Evolutionary conservation across 2,888 invertebrate genomes (phyloP), one percentile per base, ranked within the genome.

Genomic region (Tenodera sinensis): DNA sequence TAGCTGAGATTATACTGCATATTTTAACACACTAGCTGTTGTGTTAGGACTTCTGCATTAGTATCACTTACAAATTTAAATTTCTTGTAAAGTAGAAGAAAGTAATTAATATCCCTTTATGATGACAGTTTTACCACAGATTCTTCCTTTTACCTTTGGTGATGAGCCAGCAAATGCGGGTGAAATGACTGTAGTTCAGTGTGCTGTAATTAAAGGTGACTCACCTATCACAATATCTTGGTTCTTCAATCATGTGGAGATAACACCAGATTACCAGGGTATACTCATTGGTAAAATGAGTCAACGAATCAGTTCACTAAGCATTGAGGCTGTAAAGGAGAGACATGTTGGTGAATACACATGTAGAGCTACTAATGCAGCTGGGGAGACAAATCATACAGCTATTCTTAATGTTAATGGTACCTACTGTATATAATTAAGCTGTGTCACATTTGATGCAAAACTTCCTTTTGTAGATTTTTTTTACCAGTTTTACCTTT

Each of bases 171-270:
- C 96, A 89, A 95, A 95, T 93, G 95, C 95, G 91, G 96, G 96
- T 88, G 96, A 96, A 92, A 94, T 95, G 91, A 94, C 95, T 90
- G 95, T 95, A 91, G 94, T 96, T 91, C 94, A 93, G 90, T 96
- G 96, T 93, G 94, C 95, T 91, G 94, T 96, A 91, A 94, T 94
- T 85, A 95, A 96, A 93, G 96, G 97, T 89, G 97, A 97, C 92
- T 93, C 94, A 90, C 97, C 97, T 87, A 94, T 98, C 90, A 95
- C 95, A 91, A 96, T 98, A 90, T 95, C 94, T 88, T 98, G 97
- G 97, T 95, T 95, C 92, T 96, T 96, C 93, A 96, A 97, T 91
- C 93, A 93, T 12, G 91, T 93, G 94, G 95, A 91, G 93, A 94
- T 93, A 94, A 94, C 90, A 93, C 94, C 94, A 92, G 94, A 94